These are phyloP conservation scores for Dicrurus megarhynchus DNA, from an alignment of 2,113 vertebrate genomes.

Conservation along the genomic window DNA sequence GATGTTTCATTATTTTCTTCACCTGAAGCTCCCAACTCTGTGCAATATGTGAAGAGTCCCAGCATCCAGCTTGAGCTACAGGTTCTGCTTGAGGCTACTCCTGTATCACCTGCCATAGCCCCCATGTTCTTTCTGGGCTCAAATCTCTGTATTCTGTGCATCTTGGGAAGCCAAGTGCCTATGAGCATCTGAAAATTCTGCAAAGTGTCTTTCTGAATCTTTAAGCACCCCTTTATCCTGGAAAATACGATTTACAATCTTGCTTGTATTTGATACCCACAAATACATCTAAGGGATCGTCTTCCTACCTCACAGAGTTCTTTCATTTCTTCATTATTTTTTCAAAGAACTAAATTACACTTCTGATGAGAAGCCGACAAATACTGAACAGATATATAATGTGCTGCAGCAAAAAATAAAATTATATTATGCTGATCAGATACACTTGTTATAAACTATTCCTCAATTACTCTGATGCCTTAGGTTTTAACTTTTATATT, in stretches of 20 bases:
- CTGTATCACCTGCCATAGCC: neutral
- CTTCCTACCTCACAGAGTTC: neutral
- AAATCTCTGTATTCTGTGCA: neutral
- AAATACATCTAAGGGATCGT: neutral
- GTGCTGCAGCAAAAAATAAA: neutral
- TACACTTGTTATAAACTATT: neutral
- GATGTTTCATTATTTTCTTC: neutral
- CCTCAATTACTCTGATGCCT: too few species aligned
- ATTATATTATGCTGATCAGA: neutral
- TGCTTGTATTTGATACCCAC: neutral
- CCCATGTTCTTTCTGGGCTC: neutral
- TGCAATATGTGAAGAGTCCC: neutral
- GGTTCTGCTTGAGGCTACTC: neutral
- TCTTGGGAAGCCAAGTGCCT: neutral
- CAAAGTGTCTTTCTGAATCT: neutral
- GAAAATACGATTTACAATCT: neutral
- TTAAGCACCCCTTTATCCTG: neutral
- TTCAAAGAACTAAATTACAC: neutral
- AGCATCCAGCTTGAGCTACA: neutral
- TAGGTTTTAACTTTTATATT: too few species aligned
- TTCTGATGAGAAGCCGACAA: neutral
- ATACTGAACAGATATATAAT: neutral
- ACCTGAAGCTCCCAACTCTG: neutral
- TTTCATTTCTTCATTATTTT: neutral
- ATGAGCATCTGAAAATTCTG: neutral